These are phyloP conservation scores for Eurosta solidaginis DNA, from an alignment of 1,140 invertebrate genomes.

Conservation along the genomic window DNA sequence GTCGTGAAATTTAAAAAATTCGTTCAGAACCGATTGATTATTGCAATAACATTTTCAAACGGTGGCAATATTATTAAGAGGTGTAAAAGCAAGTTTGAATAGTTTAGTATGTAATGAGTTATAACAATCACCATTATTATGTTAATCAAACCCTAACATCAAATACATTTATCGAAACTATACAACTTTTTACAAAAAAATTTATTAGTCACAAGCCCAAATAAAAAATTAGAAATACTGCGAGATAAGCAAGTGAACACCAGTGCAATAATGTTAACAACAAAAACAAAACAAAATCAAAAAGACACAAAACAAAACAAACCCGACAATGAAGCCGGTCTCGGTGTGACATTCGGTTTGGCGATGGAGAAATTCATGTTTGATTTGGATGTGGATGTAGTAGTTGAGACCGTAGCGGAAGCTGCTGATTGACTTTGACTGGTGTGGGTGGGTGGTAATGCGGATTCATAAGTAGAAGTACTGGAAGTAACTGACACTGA, in stretches of 20 bases:
- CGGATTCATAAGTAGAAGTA: slow-evolving; percentile 13
- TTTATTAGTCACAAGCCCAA: too few species aligned
- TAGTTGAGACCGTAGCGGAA: neutral
- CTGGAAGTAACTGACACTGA: slow-evolving; percentile 11
- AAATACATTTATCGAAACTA: too few species aligned
- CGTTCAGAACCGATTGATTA: too few species aligned
- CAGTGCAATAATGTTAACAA: slow-evolving; percentile 26
- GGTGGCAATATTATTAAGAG: too few species aligned
- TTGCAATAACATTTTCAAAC: too few species aligned
- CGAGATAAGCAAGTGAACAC: neutral
- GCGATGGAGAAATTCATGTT: slow-evolving; percentile 6
- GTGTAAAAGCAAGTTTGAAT: too few species aligned
- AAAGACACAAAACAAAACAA: slow-evolving; percentile 48
- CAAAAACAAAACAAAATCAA: slow-evolving; percentile 33
- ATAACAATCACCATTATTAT: too few species aligned
- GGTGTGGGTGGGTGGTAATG: slow-evolving; percentile 14
- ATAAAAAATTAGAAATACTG: neutral
- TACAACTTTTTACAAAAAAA: too few species aligned
- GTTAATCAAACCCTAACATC: too few species aligned
- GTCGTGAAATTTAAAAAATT: too few species aligned
- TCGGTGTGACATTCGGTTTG: slow-evolving; percentile 56
- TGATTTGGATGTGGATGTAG: neutral
- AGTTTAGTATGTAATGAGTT: too few species aligned
- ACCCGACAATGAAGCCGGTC: slow-evolving; percentile 60
- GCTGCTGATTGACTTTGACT: neutral